Percentiles rank a stretch among this genome's conserved stretches.
Evolutionary conservation across 2,113 vertebrate genomes (phyloP).

Genomic region (Emydura subglobosa): DNA sequence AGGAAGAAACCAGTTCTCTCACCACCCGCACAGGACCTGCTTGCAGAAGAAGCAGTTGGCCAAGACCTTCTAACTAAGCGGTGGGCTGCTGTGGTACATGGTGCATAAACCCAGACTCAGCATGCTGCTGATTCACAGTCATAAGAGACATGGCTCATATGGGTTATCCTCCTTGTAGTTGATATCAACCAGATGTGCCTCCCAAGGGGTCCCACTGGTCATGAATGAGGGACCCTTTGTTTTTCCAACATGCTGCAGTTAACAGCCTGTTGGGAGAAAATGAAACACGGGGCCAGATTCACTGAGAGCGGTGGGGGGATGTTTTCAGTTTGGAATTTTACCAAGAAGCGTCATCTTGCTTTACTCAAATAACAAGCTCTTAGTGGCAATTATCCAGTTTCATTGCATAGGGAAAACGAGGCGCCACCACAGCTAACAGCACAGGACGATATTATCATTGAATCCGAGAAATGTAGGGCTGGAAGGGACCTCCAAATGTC

Average conservation of each 20-base stretch:
- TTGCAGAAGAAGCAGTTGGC: background rate
- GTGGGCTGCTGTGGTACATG: background rate
- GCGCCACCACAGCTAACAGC: background rate
- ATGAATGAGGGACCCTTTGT: background rate
- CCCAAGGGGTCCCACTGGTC: background rate
- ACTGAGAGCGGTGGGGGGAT: fast-evolving
- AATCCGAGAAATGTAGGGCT: too few relatives aligned
- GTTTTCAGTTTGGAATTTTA: background rate
- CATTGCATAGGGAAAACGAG: background rate
- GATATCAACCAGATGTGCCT: background rate
- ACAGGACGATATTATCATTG: too few relatives aligned
- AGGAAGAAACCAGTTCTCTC: background rate
- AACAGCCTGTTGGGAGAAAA: background rate
- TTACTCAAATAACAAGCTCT: background rate
- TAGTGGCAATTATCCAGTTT: background rate
- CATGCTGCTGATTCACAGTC: background rate
- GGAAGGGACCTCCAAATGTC: too few relatives aligned
- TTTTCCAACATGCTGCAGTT: background rate
- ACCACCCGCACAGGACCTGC: background rate
- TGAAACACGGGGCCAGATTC: background rate
- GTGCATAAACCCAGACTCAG: background rate
- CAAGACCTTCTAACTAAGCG: background rate
- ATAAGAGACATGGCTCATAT: background rate
- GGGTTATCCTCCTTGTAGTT: background rate
- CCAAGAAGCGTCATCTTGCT: background rate